Base-by-base conservation (phyloP, 2,888 invertebrate genomes). In the Teleogryllus oceanicus region DNA sequence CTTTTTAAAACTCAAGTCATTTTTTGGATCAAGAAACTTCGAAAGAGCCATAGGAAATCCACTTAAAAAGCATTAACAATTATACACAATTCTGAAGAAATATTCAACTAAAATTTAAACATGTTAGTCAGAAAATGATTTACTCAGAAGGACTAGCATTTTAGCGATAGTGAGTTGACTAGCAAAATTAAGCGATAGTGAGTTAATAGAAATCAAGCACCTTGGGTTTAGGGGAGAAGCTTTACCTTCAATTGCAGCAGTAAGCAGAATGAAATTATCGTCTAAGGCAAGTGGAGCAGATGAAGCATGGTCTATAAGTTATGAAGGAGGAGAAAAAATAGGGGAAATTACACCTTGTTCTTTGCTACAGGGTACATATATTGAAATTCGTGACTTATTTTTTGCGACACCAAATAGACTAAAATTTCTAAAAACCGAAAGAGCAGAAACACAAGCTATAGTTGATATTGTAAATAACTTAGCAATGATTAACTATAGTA, bases 11-110 rank as follows among this genome's bases (percentile, higher is more conserved):
- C 82, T 50, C 0, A 80, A 0, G 78, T 83, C 82, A 79, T 81
- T 81, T 18, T 80, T 78, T 13, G 83, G 79, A 81, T 83, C 82
- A 12, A 83, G 80, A 81, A 82, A 83, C 74, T 82, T 83, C 10
- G 82, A 82, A 78, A 82, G 20, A 81, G 80, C 81, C 81, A 82
- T 82, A 83, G 62, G 16, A 81, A 81, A n/a, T 20, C 74, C 77
- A 76, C 76, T 20, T 76, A 76, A 76, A 76, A 76, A 76, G 76
- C 76, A 76, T n/a, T 76, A 37, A 76, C 4, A 76, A 76, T 76
- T 76, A 81, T 50, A 81, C 62, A 74, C 78, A 79, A 62, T 80
- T 49, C 3, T 77, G 76, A 79, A 77, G 76, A 79, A 79, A 79
- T 79, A 79, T 79, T 4, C n/a, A 77, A 79, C 76, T 79, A n/a